phyloP scores from a whole-genome alignment of 2,797 vertebrate genomes.

The Pangasius krempfi region DNA sequence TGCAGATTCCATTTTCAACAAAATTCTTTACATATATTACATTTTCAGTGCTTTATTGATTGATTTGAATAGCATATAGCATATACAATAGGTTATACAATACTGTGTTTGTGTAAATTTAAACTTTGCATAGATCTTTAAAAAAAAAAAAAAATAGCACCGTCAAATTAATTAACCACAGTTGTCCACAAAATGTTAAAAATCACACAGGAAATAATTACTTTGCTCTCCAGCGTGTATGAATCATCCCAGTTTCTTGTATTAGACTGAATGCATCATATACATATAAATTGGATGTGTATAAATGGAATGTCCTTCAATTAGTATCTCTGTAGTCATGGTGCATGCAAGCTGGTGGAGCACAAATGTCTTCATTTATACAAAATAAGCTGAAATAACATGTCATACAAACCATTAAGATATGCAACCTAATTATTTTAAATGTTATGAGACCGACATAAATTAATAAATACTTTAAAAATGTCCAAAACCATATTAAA shows the following conservation, averaged over 20 bases:
- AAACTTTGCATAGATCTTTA: slow-evolving; percentile 75
- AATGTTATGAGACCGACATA: not conserved
- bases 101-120: slow-evolving; percentile 43
- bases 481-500: slow-evolving; percentile 20
- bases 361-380: not conserved
- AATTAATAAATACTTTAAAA: not conserved
- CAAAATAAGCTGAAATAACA: not conserved
- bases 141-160: slow-evolving; percentile 39
- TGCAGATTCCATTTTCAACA: not conserved
- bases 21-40: not conserved
- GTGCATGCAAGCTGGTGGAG: not conserved
- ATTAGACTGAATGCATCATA: not conserved
- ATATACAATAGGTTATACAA: slow-evolving; percentile 23
- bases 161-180: slow-evolving; percentile 63
- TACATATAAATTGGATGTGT: not conserved
- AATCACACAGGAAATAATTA: slow-evolving; percentile 37
- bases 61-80: not conserved
- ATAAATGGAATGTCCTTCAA: not conserved
- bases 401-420: not conserved
- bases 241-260: not conserved
- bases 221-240: not conserved
- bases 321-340: not conserved
- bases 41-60: slow-evolving; percentile 1
- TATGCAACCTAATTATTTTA: not conserved
- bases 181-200: slow-evolving; percentile 58